Evolutionary conservation across 2,888 invertebrate genomes (phyloP).

Genomic region (Leistus spinibarbis): DNA sequence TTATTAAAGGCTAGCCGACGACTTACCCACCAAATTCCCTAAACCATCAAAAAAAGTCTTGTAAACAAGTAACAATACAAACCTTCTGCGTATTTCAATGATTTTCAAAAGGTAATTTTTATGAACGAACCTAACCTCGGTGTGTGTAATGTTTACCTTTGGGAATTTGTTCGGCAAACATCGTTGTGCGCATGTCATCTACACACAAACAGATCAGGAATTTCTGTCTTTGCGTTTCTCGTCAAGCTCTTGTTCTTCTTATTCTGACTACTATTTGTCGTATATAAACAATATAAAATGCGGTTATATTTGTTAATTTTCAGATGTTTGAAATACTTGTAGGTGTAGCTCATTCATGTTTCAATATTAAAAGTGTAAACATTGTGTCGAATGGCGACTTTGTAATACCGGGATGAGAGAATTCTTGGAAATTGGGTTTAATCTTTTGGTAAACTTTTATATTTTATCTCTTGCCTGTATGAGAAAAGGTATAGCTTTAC

Average conservation of each 20-base stretch:
- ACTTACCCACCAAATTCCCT: neutral
- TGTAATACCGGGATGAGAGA: too few relatives aligned
- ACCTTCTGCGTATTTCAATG: neutral
- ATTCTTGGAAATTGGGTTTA: neutral
- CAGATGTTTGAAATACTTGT: neutral
- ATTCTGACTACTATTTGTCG: neutral
- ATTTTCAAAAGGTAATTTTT: neutral
- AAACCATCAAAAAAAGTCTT: neutral
- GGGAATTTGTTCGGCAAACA: neutral
- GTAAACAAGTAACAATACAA: neutral
- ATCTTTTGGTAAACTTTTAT: neutral
- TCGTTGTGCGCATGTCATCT: neutral
- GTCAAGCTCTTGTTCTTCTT: neutral
- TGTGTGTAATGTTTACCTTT: neutral
- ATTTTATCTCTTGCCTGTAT: neutral
- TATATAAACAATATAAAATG: neutral
- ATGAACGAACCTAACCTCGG: neutral
- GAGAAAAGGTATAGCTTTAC: neutral
- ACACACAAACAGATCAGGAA: neutral
- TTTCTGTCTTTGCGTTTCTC: neutral
- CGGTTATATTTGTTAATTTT: neutral
- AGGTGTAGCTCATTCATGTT: neutral
- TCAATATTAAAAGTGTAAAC: neutral
- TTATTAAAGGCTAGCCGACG: neutral
- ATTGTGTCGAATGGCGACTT: neutral